A percentile compares a stretch with the other conserved stretches of the same genome.
phyloP scores from a whole-genome alignment of 2,888 invertebrate species.

The Dynastes maya region DNA sequence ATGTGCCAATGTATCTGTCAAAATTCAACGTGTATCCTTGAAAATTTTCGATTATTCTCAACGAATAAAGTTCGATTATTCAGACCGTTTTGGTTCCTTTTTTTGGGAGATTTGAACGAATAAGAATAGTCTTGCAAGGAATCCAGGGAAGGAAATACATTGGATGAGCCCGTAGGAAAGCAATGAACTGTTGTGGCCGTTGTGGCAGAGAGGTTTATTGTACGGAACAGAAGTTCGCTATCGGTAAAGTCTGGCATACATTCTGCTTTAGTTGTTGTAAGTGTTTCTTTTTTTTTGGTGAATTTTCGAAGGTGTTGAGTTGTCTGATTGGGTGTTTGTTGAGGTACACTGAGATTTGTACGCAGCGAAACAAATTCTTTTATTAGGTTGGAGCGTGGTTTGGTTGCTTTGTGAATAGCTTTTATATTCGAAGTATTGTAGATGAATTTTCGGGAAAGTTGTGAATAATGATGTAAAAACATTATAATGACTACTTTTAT shows the following conservation, averaged over 20 bases:
- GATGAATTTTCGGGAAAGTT: too few relatives aligned
- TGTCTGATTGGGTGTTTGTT: too few relatives aligned
- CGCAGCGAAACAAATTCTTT: neutral
- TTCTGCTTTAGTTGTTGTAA: slow-evolving; percentile 69
- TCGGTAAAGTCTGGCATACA: slow-evolving; percentile 67
- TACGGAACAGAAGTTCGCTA: slow-evolving; percentile 66
- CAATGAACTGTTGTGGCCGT: slow-evolving; percentile 62
- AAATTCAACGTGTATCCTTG: slow-evolving; percentile 49
- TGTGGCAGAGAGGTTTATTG: slow-evolving; percentile 67
- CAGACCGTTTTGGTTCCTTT: neutral
- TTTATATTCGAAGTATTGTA: too few relatives aligned
- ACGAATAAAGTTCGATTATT: neutral
- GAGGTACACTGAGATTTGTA: too few relatives aligned
- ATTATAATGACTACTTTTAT: too few relatives aligned
- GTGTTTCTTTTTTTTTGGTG: slow-evolving; percentile 54
- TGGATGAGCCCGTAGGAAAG: slow-evolving; percentile 32
- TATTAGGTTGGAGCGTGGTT: too few relatives aligned
- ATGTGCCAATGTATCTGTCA: slow-evolving; percentile 35
- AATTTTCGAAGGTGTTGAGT: neutral
- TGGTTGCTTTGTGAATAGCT: too few relatives aligned
- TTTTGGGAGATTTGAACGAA: too few relatives aligned
- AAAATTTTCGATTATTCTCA: slow-evolving; percentile 23
- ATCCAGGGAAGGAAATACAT: neutral
- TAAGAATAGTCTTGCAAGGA: too few relatives aligned
- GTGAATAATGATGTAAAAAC: too few relatives aligned